These are phyloP conservation scores for Crocuta crocuta DNA, from an alignment of 2,113 vertebrate genomes.

Conservation along the genomic window DNA sequence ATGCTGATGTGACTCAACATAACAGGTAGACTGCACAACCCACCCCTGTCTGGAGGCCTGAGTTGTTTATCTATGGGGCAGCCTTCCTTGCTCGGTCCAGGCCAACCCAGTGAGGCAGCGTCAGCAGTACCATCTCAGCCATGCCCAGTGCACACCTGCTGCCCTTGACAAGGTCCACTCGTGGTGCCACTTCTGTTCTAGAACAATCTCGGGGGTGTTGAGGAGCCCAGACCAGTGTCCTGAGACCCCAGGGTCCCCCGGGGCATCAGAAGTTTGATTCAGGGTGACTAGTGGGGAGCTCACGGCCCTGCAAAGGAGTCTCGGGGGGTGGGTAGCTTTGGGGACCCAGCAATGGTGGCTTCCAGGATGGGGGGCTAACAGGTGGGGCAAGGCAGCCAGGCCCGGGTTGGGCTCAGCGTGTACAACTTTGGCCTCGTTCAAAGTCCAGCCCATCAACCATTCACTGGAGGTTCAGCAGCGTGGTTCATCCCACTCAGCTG, in stretches of 20 bases:
- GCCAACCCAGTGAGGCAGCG: too few species aligned
- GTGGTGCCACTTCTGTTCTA: not conserved
- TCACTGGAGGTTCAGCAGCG: not conserved
- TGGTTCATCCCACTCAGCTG: not conserved
- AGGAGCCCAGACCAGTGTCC: not conserved
- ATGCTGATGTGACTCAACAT: not conserved
- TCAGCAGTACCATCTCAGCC: not conserved
- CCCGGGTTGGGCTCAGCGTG: too few species aligned
- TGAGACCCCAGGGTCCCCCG: not conserved
- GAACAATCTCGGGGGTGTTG: not conserved
- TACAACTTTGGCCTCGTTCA: not conserved
- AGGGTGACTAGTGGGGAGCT: not conserved
- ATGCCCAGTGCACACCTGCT: not conserved
- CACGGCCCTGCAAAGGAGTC: not conserved
- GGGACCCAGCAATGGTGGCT: not conserved
- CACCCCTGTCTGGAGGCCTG: not conserved
- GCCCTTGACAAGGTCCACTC: not conserved
- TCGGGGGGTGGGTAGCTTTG: not conserved
- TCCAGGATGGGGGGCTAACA: fast-evolving
- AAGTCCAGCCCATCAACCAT: not conserved
- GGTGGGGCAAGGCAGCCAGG: too few species aligned
- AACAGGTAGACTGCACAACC: too few species aligned
- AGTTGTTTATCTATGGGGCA: too few species aligned
- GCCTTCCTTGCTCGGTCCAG: not conserved
- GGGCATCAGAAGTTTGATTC: not conserved